Conservation (phyloP, 2,797 vertebrate species). For the Aeoliscus strigatus region DNA sequence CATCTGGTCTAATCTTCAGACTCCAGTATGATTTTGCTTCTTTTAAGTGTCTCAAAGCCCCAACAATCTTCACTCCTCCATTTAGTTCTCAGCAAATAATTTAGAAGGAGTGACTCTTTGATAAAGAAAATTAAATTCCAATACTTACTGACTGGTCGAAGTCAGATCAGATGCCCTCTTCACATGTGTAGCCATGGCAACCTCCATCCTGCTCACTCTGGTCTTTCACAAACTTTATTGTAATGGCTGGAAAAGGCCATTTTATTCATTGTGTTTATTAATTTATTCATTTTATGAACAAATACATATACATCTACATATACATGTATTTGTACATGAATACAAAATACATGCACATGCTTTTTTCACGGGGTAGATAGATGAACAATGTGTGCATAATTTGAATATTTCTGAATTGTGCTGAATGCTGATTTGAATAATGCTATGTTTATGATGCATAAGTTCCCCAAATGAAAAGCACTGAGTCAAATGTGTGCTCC, state of each 20-base stretch:
- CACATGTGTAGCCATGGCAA: constrained; percentile 69
- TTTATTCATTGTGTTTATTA: constrained; percentile 63
- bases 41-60: constrained; percentile 28
- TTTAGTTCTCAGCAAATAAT: constrained; percentile 43
- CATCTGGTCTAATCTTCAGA: constrained; percentile 47
- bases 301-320: too few relatives aligned
- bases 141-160: constrained; percentile 73
- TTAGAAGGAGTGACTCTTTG: constrained; percentile 47
- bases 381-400: constrained; percentile 27
- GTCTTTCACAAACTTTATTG: constrained; percentile 70
- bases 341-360: constrained; percentile 45
- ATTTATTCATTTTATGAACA: too few relatives aligned
- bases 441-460: too few relatives aligned
- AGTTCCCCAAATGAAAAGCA: too few relatives aligned
- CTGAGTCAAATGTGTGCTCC: too few relatives aligned
- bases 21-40: constrained; percentile 28
- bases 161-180: constrained; percentile 75
- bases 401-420: constrained; percentile 38
- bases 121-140: constrained; percentile 46
- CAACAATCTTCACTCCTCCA: constrained; percentile 13
- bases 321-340: too few relatives aligned
- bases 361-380: constrained; percentile 21
- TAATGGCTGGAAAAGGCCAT: constrained; percentile 63
- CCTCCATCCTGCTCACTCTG: constrained; percentile 43
- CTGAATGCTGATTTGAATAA: constrained; percentile 10